These are phyloP conservation scores for Agonopterix arenella DNA, from an alignment of 2,888 invertebrate genomes.

Conservation along the genomic window DNA sequence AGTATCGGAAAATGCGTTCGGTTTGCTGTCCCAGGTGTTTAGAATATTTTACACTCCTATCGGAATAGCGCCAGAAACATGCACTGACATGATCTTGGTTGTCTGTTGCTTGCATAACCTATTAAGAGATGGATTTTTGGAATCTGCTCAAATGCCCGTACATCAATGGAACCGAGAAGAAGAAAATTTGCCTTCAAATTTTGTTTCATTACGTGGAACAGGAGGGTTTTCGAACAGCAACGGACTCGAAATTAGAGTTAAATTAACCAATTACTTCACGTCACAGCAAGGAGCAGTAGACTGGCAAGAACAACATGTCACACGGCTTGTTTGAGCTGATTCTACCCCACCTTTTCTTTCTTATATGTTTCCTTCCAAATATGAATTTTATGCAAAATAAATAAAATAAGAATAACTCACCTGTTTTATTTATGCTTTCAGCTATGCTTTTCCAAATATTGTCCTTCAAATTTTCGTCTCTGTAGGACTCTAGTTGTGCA, in stretches of 20 bases:
- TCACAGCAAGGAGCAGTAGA: not conserved
- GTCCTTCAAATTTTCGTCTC: too few species aligned
- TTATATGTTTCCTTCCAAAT: too few species aligned
- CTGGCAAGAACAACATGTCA: too few species aligned
- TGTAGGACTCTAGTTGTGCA: constrained; percentile 8
- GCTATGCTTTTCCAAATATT: too few species aligned
- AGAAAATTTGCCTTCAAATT: not conserved
- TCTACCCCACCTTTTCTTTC: too few species aligned
- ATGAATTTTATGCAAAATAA: not conserved
- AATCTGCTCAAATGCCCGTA: not conserved
- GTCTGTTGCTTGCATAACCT: constrained; percentile 7
- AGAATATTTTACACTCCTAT: constrained; percentile 19
- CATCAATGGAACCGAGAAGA: not conserved
- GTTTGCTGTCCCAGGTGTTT: constrained; percentile 15
- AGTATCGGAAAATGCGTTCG: constrained; percentile 16
- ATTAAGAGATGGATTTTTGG: not conserved
- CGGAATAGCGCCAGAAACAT: constrained; percentile 14
- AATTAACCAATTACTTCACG: constrained; percentile 7
- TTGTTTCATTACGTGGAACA: too few species aligned
- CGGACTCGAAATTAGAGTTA: constrained; percentile 7
- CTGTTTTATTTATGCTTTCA: too few species aligned
- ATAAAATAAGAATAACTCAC: too few species aligned
- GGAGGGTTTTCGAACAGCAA: constrained; percentile 6
- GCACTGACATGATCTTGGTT: constrained; percentile 12
- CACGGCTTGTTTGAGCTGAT: too few species aligned